phyloP scores from a whole-genome alignment of 2,888 invertebrate genomes.

The Philereme transversata region DNA sequence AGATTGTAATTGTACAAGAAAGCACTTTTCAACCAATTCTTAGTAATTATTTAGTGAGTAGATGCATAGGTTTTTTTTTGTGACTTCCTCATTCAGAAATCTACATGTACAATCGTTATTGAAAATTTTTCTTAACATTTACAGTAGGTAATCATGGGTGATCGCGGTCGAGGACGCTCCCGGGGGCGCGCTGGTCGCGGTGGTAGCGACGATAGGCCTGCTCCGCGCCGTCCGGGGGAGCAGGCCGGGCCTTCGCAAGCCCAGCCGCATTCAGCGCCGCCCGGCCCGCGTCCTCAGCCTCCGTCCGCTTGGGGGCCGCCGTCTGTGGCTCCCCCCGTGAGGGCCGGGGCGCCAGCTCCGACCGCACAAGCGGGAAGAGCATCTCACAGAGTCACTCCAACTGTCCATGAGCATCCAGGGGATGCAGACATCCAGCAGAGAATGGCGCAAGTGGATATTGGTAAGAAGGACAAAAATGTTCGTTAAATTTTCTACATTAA shows the following conservation, averaged over 20 bases:
- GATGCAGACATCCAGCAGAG: slow-evolving; percentile 69
- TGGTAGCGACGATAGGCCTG: slow-evolving; percentile 48
- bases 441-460: slow-evolving; percentile 62
- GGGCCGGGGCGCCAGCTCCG: slow-evolving; percentile 63
- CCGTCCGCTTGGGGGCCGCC: slow-evolving; percentile 74
- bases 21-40: too few relatives aligned
- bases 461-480: slow-evolving; percentile 39
- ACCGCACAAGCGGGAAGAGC: slow-evolving; percentile 62
- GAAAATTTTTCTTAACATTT: neutral
- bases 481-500: too few relatives aligned
- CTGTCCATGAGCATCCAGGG: slow-evolving; percentile 66
- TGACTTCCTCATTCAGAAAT: neutral
- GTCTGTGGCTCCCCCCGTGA: slow-evolving; percentile 57
- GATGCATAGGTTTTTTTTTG: too few relatives aligned
- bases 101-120: neutral
- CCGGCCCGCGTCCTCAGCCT: slow-evolving; percentile 65
- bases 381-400: slow-evolving; percentile 58
- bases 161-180: slow-evolving; percentile 66
- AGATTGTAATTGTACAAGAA: too few relatives aligned
- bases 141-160: slow-evolving; percentile 50
- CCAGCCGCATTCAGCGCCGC: slow-evolving; percentile 44
- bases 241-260: slow-evolving; percentile 46
- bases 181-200: slow-evolving; percentile 71
- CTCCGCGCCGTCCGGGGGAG: slow-evolving; percentile 57
- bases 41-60: too few relatives aligned